These are phyloP conservation scores for Seladonia tumulorum DNA, from an alignment of 2,888 invertebrate species.

Conservation along the genomic window DNA sequence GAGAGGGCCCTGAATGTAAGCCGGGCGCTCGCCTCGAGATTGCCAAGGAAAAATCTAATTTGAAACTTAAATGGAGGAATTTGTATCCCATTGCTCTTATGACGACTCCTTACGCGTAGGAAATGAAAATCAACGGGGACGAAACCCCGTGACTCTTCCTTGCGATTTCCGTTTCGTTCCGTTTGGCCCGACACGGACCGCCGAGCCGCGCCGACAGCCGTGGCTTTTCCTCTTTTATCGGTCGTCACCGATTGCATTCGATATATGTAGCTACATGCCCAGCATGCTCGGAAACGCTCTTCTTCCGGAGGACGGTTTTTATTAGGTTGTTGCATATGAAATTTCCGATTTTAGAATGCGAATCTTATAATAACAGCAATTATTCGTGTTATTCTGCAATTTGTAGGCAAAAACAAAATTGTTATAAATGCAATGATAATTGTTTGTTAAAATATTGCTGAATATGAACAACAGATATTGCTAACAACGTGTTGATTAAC, in stretches of 20 bases:
- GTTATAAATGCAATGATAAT: no score
- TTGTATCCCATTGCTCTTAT: constrained; percentile 71
- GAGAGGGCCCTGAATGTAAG: constrained; percentile 69
- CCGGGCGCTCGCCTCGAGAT: constrained; percentile 59
- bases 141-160: constrained; percentile 21
- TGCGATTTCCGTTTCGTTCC: constrained; percentile 32
- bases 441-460: no score
- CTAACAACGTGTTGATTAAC: no score
- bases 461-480: no score
- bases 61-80: constrained; percentile 73
- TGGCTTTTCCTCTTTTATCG: no score
- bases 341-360: no score
- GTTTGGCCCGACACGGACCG: neutral
- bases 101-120: constrained; percentile 67
- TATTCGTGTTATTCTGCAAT: no score
- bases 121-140: constrained; percentile 62
- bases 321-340: neutral
- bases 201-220: no score
- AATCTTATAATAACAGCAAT: no score
- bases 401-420: no score
- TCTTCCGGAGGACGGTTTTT: neutral
- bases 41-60: constrained; percentile 74
- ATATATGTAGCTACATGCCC: neutral
- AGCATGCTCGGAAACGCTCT: neutral
- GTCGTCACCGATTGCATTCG: neutral